Base-by-base conservation (phyloP, 2,888 invertebrate genomes). In the Ypsolopha sequella region DNA sequence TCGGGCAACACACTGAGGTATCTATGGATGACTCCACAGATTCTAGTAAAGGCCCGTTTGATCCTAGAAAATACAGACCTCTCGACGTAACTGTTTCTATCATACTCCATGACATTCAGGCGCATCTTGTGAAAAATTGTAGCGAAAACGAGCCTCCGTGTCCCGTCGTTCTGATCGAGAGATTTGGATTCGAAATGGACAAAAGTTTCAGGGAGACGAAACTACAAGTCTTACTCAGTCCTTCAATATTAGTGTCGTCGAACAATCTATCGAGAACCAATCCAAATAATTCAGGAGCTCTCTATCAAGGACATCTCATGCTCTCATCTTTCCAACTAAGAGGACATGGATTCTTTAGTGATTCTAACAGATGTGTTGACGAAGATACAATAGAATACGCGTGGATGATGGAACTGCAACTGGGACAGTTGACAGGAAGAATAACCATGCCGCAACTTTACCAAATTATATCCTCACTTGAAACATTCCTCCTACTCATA, bases 111-210 rank as follows among this genome's bases (percentile, higher is more conserved):
- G 98, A 99, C 66, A 93, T 99, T 60, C 97, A 98, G 70, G 98
- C 94, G 0, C 98, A 99, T 86, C 85, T 98, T 54, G 89, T 96
- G 7, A 95, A 95, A 89, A 96, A 96, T 76, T 98, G 97, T 70
- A 94, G 92, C 60, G 93, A 94, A 55, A 92, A 91, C 60, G 97
- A 97, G 78, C 95, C 96, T 0, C 94, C 97, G 0, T 98, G 98
- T 73, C 98, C 97, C 0, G 92, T 95, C 6, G 90, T 96, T 54
- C 76, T 95, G 14, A 90, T 96, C 45, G 98, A 98, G 78, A 89
- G 97, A 56, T 91, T 99, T 58, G 97, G 96, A 1, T 98, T 99
- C 75, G 99, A 99, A 88, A 94, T 99, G 95, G 95, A 96, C 70
- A 99, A 99, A 74, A 90, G 92, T 14, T 98, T 94, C 73, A 90